Percentiles rank a stretch among this genome's conserved stretches.
Evolutionary conservation across 2,797 vertebrate genomes (phyloP).

Genomic region (Sternarchorhynchus goeldii): DNA sequence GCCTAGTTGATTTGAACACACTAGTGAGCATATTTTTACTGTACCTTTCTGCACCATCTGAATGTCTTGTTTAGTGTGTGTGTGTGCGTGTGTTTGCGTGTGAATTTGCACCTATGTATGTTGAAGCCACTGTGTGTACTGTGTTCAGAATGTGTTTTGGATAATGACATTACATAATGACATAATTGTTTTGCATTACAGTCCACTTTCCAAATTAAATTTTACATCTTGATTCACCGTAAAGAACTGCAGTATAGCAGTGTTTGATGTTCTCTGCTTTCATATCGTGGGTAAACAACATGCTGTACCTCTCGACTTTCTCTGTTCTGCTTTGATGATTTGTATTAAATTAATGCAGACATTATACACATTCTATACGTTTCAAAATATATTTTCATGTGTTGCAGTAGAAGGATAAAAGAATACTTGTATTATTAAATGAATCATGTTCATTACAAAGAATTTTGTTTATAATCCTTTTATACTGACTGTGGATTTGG

Average conservation of each 20-base stretch:
- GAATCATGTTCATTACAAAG: conserved; percentile 43
- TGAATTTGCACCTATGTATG: background rate
- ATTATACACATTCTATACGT: conserved; percentile 53
- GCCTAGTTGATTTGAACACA: conserved; percentile 3
- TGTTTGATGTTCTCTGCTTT: conserved; percentile 58
- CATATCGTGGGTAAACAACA: conserved; percentile 39
- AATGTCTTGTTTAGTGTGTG: background rate
- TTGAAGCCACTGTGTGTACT: background rate
- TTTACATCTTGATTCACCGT: conserved; percentile 45
- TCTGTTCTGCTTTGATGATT: conserved; percentile 57
- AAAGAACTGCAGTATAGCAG: conserved; percentile 54
- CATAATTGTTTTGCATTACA: conserved; percentile 50
- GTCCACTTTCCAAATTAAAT: conserved; percentile 48
- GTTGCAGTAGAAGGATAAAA: conserved; percentile 51
- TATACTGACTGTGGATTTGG: background rate
- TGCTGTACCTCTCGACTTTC: conserved; percentile 35
- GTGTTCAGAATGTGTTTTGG: conserved; percentile 32
- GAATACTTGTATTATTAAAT: conserved; percentile 55
- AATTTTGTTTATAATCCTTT: background rate
- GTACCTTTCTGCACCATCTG: conserved; percentile 17
- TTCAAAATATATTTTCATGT: conserved; percentile 58
- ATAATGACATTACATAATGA: conserved; percentile 37
- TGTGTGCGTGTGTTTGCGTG: conserved; percentile 9
- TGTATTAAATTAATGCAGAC: conserved; percentile 51
- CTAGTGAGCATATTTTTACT: background rate